Evolutionary conservation across 2,888 invertebrate genomes (phyloP), one percentile per base, ranked within the genome.

Genomic region (Lordiphosa andalusiaca): DNA sequence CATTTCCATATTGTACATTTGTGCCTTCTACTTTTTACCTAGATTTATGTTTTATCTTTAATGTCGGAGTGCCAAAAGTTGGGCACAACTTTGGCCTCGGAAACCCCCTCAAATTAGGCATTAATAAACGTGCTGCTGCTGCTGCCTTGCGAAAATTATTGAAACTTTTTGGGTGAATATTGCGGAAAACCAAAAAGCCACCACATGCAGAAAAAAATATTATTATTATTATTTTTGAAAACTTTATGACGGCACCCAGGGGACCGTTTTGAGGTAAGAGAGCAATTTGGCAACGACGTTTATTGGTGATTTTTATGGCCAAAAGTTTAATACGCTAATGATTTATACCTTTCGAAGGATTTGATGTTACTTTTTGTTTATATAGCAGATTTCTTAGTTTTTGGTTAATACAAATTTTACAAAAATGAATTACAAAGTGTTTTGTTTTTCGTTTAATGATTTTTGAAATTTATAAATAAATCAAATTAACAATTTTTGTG

Each of bases 161-260:
- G 81, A 72, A 83, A 76, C 77, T 69, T 73, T 69, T 64, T 62
- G 53, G 53, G 38, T 40, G 40, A 42, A 53, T 30, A 9, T 30
- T 3, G 30, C 68, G 53, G 53, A 42, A 41, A 48, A 60, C 46
- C 47, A 52, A 42, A 60, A 57, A 65, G 40, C 49, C 54, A 53
- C 67, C 30, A 30, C 9, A 9, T 30, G 39, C 23, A 61, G 44
- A 30, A 63, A 80, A 61, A 47, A 30, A 63, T n/a, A 80, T 74
- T 76, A 44, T 44, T 44, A 33, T 76, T 84, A 83, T 86, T 80
- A 64, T 69, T 73, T 74, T 73, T 52, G 40, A 51, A 86, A 85
- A 84, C 52, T 84, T 86, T 73, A 30, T 60, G 66, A 86, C 64
- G 72, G 67, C 73, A 66, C 86, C 86, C 84, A 57, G 51, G 74